Evolutionary conservation across 2,888 invertebrate species (phyloP), one percentile per base, ranked within the genome.

Genomic region (Andrena fulva): DNA sequence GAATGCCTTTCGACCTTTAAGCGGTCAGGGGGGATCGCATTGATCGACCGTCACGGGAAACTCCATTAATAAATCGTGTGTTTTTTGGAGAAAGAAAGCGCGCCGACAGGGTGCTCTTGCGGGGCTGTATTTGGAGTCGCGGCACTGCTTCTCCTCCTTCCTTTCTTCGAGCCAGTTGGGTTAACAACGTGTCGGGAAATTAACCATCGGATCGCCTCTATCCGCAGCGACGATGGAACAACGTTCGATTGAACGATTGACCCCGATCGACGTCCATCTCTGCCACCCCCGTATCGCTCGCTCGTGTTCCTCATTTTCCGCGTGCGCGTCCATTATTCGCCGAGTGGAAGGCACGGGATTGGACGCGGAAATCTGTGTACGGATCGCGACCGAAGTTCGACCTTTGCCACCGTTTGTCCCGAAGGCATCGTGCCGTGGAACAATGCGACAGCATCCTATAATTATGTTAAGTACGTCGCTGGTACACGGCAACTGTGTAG

Each of bases 391-490:
- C 77, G 74, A 88, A 85, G 77, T 84, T 88, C 72, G 82, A 84
- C 71, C 85, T 88, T 80, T 76, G 71, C 73, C 78, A 59, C 42
- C 77, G 80, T 80, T 88, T 82, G 84, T 88, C 82, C 80, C 77
- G 79, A 67, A 86, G 80, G 78, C 80, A 85, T 87, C 84, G 74
- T 80, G 74, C 63, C 79, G 77, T 73, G 78, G 72, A 87, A 83
- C 86, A 89, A 89, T 86, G 87, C 86, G 77, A 85, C 77, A 62
- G 80, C 69, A 72, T 82, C 64, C 82, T 84, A 87, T 92, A 92
- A 92, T 92, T 92, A 92, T 91, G 91, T 93, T 92, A 92, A 93
- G 92, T 91, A 90, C 89, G 86, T 87, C 87, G 85, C 80, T 73
- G 87, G 87, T 86, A 86, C 86, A 87, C 77, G 86, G 88, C 80